These are phyloP conservation scores for Microtus oregoni DNA, from an alignment of 2,113 vertebrate species.

Conservation along the genomic window DNA sequence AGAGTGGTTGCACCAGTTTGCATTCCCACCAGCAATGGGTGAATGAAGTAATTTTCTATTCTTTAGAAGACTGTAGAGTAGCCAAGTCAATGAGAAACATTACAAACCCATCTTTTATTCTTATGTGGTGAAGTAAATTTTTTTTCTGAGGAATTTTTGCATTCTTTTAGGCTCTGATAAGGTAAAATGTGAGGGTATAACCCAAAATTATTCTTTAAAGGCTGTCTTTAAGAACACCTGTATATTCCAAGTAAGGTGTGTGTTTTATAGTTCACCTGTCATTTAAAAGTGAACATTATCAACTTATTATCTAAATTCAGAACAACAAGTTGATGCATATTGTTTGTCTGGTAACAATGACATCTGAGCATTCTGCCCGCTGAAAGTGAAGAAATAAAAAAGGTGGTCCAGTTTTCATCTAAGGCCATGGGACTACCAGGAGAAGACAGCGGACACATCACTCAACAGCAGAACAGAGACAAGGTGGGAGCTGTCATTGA, in stretches of 20 bases:
- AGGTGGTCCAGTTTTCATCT: neutral
- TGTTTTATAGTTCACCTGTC: neutral
- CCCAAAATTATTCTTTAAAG: slow-evolving; percentile 48
- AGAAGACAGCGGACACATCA: slow-evolving; percentile 15
- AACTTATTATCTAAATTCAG: neutral
- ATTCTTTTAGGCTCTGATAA: slow-evolving; percentile 36
- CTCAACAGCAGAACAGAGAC: neutral
- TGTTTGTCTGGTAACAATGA: slow-evolving; percentile 8
- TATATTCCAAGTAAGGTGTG: neutral
- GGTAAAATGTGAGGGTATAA: neutral
- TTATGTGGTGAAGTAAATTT: slow-evolving; percentile 39
- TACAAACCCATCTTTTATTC: slow-evolving; percentile 40
- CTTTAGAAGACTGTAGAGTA: slow-evolving; percentile 24
- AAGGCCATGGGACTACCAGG: neutral
- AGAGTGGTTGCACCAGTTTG: too few relatives aligned
- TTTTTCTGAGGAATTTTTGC: neutral
- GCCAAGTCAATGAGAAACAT: slow-evolving; percentile 42
- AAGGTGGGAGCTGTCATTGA: neutral
- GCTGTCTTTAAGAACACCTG: neutral
- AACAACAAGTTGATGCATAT: neutral
- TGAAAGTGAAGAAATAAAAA: slow-evolving; percentile 27
- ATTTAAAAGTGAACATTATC: slow-evolving; percentile 22
- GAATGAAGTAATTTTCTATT: slow-evolving; percentile 14
- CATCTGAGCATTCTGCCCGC: neutral
- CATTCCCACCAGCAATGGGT: too few relatives aligned